Evolutionary conservation across 2,797 vertebrate genomes (phyloP).

Genomic region (Steatocranus sp.): DNA sequence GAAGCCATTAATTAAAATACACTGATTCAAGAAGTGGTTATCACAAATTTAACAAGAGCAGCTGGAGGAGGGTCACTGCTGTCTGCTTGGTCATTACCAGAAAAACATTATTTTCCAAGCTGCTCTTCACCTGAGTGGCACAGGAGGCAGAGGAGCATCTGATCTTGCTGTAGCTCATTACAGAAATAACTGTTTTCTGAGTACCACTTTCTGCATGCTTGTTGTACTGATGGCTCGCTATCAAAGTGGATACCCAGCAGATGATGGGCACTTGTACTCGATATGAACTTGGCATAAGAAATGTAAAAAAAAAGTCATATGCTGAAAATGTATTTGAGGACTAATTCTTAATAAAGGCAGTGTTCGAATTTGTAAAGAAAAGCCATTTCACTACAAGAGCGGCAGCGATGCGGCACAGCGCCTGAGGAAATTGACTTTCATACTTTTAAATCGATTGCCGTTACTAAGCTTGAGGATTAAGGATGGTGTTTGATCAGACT

Average conservation of each 20-base stretch:
- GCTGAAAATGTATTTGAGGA: neutral
- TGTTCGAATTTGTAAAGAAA: slow-evolving; percentile 7
- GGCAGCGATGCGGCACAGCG: slow-evolving; percentile 1
- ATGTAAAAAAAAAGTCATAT: neutral
- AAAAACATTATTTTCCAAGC: neutral
- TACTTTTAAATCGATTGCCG: slow-evolving; percentile 31
- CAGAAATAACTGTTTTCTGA: neutral
- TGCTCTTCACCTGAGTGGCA: neutral
- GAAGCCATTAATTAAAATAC: slow-evolving; percentile 42
- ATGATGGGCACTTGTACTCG: neutral
- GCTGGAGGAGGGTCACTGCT: slow-evolving; percentile 1
- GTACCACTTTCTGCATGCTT: neutral
- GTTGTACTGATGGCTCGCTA: neutral
- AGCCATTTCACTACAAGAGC: neutral
- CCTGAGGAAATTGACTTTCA: slow-evolving; percentile 32
- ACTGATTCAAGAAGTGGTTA: slow-evolving; percentile 33
- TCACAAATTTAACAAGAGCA: slow-evolving; percentile 39
- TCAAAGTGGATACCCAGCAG: neutral
- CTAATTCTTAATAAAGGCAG: slow-evolving; percentile 2
- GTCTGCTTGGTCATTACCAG: neutral
- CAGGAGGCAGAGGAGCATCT: neutral
- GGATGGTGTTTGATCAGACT: slow-evolving; percentile 19
- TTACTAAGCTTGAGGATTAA: slow-evolving; percentile 39
- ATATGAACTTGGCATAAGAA: neutral
- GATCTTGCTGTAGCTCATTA: slow-evolving; percentile 1